A percentile compares a stretch with the other conserved stretches of the same genome.
Conservation (phyloP, 2,888 invertebrate species). For the Hirtodrosophila cameraria region DNA sequence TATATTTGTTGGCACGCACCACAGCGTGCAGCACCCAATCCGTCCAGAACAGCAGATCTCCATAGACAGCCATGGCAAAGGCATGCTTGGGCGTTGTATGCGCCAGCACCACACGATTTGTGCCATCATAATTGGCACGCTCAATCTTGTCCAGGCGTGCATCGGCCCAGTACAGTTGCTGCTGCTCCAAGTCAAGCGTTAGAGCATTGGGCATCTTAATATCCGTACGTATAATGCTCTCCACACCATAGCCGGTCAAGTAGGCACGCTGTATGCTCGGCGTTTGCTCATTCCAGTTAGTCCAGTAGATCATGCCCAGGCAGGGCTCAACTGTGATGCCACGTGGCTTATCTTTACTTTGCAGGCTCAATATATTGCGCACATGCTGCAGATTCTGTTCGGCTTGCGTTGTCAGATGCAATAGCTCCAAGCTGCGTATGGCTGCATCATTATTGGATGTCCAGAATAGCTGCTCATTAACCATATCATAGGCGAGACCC, state of each 20-base stretch:
- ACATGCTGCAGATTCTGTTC: conserved; percentile 85
- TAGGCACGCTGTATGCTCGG: conserved; percentile 93
- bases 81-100: conserved; percentile 92
- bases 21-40: conserved; percentile 95
- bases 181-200: conserved; percentile 90
- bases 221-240: conserved; percentile 90
- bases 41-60: conserved; percentile 93
- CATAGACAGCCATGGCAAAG: conserved; percentile 93
- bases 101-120: conserved; percentile 88
- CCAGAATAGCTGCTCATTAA: conserved; percentile 91
- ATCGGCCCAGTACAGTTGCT: conserved; percentile 93
- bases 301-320: conserved; percentile 90
- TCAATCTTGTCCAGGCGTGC: conserved; percentile 94
- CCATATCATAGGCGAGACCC: conserved; percentile 91
- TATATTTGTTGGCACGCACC: conserved; percentile 91
- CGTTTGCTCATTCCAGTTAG: conserved; percentile 93
- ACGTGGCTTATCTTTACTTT: conserved; percentile 90
- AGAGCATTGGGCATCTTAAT: conserved; percentile 95
- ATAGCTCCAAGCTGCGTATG: conserved; percentile 84
- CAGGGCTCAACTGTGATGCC: conserved; percentile 95
- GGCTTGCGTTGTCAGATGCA: conserved; percentile 51
- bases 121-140: conserved; percentile 91
- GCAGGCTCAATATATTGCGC: conserved; percentile 87
- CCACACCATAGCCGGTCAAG: conserved; percentile 87
- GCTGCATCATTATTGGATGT: conserved; percentile 92